Conservation (phyloP, 1,140 invertebrate species). For the Papilio helenus region DNA sequence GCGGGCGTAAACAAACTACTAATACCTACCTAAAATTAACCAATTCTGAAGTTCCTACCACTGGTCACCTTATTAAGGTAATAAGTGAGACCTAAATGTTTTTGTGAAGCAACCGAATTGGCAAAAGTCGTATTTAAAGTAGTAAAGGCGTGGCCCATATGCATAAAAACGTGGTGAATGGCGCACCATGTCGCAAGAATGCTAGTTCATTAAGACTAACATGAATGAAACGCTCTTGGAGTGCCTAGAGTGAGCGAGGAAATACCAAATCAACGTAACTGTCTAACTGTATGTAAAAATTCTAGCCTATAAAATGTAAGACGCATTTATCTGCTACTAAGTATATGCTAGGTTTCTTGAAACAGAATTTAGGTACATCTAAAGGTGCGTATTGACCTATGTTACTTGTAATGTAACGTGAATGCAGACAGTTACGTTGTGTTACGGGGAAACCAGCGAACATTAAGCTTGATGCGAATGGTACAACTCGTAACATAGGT, state of each 20-base stretch:
- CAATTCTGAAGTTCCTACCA: not conserved
- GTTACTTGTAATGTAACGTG: too few species aligned
- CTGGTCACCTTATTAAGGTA: not conserved
- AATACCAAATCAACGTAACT: slow-evolving; percentile 26
- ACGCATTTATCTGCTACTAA: not conserved
- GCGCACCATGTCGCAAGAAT: slow-evolving; percentile 52
- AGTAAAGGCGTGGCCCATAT: slow-evolving; percentile 31
- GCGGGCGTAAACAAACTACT: too few species aligned
- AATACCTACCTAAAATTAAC: not conserved
- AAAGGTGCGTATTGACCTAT: too few species aligned
- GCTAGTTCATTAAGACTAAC: slow-evolving; percentile 60
- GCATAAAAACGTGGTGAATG: slow-evolving; percentile 51
- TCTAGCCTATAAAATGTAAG: not conserved
- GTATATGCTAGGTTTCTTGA: not conserved
- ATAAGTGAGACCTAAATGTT: not conserved
- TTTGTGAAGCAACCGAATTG: not conserved
- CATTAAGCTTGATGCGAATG: too few species aligned
- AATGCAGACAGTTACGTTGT: too few species aligned
- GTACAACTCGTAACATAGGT: too few species aligned
- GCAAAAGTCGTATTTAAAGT: slow-evolving; percentile 15
- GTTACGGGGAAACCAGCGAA: too few species aligned
- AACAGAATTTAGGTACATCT: not conserved
- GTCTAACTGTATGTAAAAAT: not conserved
- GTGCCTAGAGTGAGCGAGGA: slow-evolving; percentile 44
- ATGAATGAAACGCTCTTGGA: slow-evolving; percentile 64